phyloP scores from a whole-genome alignment of 2,888 invertebrate species.

The Thumatha senex region DNA sequence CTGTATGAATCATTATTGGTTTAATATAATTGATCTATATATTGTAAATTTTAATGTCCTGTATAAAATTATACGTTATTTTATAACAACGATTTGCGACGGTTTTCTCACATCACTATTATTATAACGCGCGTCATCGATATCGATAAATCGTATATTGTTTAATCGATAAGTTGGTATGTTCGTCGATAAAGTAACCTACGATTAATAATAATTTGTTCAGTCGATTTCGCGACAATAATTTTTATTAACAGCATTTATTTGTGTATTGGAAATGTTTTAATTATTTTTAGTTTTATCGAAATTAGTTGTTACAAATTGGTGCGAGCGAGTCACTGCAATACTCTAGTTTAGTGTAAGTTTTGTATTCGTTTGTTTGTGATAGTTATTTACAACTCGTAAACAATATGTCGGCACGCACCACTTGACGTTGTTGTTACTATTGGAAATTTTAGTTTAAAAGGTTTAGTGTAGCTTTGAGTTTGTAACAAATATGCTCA shows the following conservation, averaged over 20 bases:
- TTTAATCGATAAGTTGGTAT: not conserved
- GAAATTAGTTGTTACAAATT: conserved; percentile 26
- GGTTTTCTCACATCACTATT: too few relatives aligned
- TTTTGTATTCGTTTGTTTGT: conserved; percentile 3
- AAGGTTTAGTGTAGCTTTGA: too few relatives aligned
- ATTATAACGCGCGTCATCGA: not conserved
- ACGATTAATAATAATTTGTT: too few relatives aligned
- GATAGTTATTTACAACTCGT: not conserved
- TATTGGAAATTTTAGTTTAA: not conserved
- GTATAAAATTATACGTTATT: too few relatives aligned
- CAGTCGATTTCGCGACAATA: conserved; percentile 6
- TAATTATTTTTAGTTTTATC: conserved; percentile 16
- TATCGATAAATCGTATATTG: not conserved
- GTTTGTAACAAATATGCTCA: too few relatives aligned
- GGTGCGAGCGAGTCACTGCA: conserved; percentile 1
- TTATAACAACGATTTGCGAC: too few relatives aligned
- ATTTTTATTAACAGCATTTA: conserved; percentile 20
- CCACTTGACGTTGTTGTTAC: not conserved
- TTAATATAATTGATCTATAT: too few relatives aligned
- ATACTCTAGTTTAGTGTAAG: conserved; percentile 5
- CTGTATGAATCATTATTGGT: too few relatives aligned
- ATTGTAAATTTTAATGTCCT: too few relatives aligned
- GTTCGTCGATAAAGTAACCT: too few relatives aligned
- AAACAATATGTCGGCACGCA: not conserved
- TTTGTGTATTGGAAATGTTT: conserved; percentile 17